Evolutionary conservation across 2,113 vertebrate genomes (phyloP).

Genomic region (Hystrix cristata): DNA sequence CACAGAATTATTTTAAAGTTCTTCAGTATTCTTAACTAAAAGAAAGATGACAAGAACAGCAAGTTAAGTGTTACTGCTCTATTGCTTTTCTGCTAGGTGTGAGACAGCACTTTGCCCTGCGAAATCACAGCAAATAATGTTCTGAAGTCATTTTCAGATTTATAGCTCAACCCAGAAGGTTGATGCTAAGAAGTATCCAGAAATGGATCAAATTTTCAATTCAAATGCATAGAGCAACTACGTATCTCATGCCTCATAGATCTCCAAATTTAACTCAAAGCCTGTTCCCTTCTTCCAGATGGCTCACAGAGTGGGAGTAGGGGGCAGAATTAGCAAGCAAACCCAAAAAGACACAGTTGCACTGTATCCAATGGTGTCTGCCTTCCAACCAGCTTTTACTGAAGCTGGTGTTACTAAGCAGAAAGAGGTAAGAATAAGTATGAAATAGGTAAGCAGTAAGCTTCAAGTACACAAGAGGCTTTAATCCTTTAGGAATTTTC

Average conservation of each 20-base stretch:
- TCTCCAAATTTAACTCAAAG: conserved; percentile 81
- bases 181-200: conserved; percentile 68
- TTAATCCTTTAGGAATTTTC: background rate
- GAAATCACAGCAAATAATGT: conserved; percentile 75
- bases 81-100: conserved; percentile 61
- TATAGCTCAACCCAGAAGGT: conserved; percentile 69
- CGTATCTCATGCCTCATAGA: conserved; percentile 68
- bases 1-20: conserved; percentile 39
- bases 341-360: conserved; percentile 56
- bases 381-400: conserved; percentile 20
- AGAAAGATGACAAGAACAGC: conserved; percentile 36
- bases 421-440: conserved; percentile 37
- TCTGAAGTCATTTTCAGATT: conserved; percentile 75
- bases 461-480: background rate
- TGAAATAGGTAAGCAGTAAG: background rate
- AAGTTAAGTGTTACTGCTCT: conserved; percentile 34
- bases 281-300: conserved; percentile 80
- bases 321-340: conserved; percentile 73
- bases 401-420: background rate
- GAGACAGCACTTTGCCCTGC: conserved; percentile 66
- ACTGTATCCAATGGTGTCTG: background rate
- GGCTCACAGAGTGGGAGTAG: conserved; percentile 31
- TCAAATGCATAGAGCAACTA: conserved; percentile 81
- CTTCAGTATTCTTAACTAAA: conserved; percentile 42
- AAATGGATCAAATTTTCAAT: conserved; percentile 83